Evolutionary conservation across 2,113 vertebrate genomes (phyloP), one percentile per base, ranked within the genome.

Genomic region (Microcebus jonahi): DNA sequence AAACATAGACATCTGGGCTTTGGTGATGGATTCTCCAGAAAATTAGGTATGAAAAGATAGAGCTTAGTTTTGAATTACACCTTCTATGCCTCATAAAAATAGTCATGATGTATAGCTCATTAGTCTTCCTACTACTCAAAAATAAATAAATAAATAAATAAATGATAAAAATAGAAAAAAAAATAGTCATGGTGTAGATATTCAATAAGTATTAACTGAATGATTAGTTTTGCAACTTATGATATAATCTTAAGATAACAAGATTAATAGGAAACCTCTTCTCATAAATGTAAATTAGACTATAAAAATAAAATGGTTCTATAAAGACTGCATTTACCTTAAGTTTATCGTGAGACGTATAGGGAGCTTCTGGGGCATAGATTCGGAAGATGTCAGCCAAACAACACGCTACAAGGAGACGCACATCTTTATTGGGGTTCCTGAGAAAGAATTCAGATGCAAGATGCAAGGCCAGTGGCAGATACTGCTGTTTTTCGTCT

Each of bases 391-490:
- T 99, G 98, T 99, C 99, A 88, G 99, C 99, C 97, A 99, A 99
- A 98, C 99, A 99, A 98, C 99, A 99, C 84, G 99, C 99, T 98
- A 99, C 99, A 89, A 99, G 99, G 83, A 99, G 98, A 96, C 99
- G 99, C 36, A 99, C 99, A 83, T 99, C 99, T 99, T 99, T 99
- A 98, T 99, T 99, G 94, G 99, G 99, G 98, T 99, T 99, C 99
- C 99, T 99, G 98, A 99, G 99, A 98, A 99, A 99, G 98, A 99
- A 99, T 99, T 99, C 99, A 93, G 99, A 99, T 70, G 99, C 99
- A 93, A 99, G 99, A 98, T 99, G 99, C 98, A 99, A 99, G 39
- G 99, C 99, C 97, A 99, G 98, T 70, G 99, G 99, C 71, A 99
- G 99, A 98, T 99, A 99, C 98, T 99, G 99, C 98, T 99, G 99